Evolutionary conservation across 2,888 invertebrate species (phyloP).

Genomic region (Cryptophagus acutangulus): DNA sequence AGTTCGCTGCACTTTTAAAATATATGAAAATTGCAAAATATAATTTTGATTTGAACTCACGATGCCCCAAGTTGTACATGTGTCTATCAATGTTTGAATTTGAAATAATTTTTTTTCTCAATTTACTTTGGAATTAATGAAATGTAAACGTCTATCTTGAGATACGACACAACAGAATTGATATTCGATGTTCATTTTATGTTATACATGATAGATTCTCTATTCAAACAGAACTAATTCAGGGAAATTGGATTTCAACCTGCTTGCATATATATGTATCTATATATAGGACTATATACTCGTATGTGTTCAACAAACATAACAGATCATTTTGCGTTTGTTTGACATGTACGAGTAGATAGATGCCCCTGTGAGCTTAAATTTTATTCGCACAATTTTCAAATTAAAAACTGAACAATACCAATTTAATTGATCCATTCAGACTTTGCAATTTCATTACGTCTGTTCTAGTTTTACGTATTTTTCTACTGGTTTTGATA

Average conservation of each 20-base stretch:
- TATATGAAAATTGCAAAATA: no score
- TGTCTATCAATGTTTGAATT: no score
- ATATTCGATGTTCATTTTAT: slow-evolving; percentile 34
- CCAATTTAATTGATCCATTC: no score
- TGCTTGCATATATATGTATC: no score
- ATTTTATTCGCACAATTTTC: not conserved
- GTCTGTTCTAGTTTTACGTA: not conserved
- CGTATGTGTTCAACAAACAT: slow-evolving; percentile 31
- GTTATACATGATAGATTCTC: slow-evolving; percentile 38
- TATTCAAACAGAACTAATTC: slow-evolving; percentile 42
- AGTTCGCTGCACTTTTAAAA: no score
- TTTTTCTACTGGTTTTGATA: not conserved
- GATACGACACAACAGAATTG: slow-evolving; percentile 29
- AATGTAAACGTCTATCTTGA: slow-evolving; percentile 19
- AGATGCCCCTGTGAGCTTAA: not conserved
- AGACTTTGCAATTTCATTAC: not conserved
- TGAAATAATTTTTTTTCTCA: no score
- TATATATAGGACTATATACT: slow-evolving; percentile 28
- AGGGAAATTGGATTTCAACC: slow-evolving; percentile 40
- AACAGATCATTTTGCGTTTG: slow-evolving; percentile 27
- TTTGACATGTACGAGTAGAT: not conserved
- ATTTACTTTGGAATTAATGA: slow-evolving; percentile 7
- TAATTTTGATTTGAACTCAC: no score
- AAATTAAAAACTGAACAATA: not conserved
- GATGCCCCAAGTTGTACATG: no score